phyloP scores from a whole-genome alignment of 2,888 invertebrate species.

The Tortricodes alternella region DNA sequence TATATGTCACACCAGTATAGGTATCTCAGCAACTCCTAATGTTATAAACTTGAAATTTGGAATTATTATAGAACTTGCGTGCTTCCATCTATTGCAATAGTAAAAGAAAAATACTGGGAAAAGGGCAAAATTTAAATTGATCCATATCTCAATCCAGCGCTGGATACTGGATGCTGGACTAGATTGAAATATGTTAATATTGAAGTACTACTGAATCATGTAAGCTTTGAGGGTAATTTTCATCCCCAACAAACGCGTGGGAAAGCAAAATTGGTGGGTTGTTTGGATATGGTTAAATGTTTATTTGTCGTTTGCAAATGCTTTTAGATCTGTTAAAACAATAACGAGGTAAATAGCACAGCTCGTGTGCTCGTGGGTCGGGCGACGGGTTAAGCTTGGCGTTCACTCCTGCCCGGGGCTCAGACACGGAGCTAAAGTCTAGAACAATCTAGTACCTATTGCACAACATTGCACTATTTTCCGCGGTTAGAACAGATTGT shows the following conservation, averaged over 20 bases:
- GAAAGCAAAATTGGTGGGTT: not conserved
- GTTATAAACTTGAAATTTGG: too few relatives aligned
- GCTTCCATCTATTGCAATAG: too few relatives aligned
- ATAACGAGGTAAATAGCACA: not conserved
- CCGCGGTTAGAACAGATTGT: not conserved
- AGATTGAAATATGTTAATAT: not conserved
- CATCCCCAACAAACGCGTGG: not conserved
- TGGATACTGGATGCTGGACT: too few relatives aligned
- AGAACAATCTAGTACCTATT: not conserved
- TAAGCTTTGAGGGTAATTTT: not conserved
- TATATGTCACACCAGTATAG: too few relatives aligned
- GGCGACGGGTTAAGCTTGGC: conserved; percentile 10
- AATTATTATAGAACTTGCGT: too few relatives aligned
- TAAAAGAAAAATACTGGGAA: too few relatives aligned
- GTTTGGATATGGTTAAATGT: too few relatives aligned
- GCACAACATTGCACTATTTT: not conserved
- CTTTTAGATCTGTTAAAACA: not conserved
- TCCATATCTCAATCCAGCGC: too few relatives aligned
- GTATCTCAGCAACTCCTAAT: too few relatives aligned
- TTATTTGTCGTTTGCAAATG: not conserved
- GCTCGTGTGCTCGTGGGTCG: not conserved
- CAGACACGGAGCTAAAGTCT: too few relatives aligned
- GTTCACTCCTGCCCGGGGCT: not conserved
- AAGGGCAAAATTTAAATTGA: too few relatives aligned
- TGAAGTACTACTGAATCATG: not conserved